Conservation (phyloP, 2,888 invertebrate genomes). For the Drosophila mimetica region DNA sequence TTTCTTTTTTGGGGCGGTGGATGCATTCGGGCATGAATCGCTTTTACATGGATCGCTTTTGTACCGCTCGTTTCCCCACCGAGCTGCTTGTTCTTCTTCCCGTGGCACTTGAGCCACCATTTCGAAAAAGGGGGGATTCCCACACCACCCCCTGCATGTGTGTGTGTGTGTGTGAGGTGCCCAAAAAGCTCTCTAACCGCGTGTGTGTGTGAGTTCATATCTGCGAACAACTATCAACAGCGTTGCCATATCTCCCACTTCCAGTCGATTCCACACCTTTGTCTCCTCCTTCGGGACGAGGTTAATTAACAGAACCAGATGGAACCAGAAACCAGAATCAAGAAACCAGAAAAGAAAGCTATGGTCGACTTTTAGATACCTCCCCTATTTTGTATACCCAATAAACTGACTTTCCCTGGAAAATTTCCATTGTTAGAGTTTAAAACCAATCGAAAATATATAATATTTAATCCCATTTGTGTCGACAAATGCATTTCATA, state of each 20-base stretch:
- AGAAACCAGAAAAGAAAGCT: not conserved
- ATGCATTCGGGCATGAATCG: constrained; percentile 77
- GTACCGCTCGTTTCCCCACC: constrained; percentile 51
- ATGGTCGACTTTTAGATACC: not conserved
- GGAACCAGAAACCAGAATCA: not conserved
- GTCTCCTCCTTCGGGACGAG: constrained; percentile 19
- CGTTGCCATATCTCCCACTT: constrained; percentile 66
- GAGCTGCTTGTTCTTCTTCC: constrained; percentile 6
- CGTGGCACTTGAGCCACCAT: constrained; percentile 14
- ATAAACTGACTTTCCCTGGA: too few species aligned
- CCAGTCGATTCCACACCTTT: constrained; percentile 19
- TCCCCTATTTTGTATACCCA: not conserved
- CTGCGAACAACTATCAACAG: constrained; percentile 61
- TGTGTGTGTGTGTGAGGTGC: constrained; percentile 20
- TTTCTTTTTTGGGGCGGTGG: constrained; percentile 12
- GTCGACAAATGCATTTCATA: not conserved
- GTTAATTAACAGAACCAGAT: constrained; percentile 22
- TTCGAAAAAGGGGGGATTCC: not conserved
- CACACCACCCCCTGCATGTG: not conserved
- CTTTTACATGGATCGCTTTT: constrained; percentile 71
- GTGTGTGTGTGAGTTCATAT: constrained; percentile 31
- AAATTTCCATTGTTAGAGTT: too few species aligned
- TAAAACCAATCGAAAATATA: too few species aligned
- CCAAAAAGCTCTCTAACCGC: constrained; percentile 55
- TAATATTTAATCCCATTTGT: not conserved